These are phyloP conservation scores for Myotis yumanensis DNA, from an alignment of 2,113 vertebrate species.

Conservation along the genomic window DNA sequence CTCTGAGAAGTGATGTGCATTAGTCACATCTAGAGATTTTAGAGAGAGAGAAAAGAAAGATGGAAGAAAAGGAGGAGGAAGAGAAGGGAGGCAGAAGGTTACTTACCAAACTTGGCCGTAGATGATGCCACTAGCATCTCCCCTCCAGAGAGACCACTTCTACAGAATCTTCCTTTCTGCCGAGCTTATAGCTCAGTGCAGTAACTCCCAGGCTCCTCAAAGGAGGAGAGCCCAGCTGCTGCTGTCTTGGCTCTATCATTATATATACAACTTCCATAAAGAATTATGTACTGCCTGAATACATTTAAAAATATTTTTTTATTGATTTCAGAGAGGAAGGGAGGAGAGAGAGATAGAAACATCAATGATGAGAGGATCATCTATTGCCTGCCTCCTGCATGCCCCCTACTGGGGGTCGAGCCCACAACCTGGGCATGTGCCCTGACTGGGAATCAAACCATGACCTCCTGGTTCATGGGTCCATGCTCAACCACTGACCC, in stretches of 20 bases:
- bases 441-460: too few relatives aligned
- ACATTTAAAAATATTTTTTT: conserved; percentile 49
- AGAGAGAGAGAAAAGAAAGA: not conserved
- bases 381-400: too few relatives aligned
- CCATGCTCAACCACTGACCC: too few relatives aligned
- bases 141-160: not conserved
- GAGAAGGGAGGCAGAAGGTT: not conserved
- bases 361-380: too few relatives aligned
- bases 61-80: not conserved
- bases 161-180: not conserved
- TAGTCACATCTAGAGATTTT: not conserved
- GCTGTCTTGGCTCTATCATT: conserved; percentile 91
- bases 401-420: too few relatives aligned
- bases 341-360: too few relatives aligned
- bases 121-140: not conserved
- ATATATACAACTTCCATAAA: conserved; percentile 85
- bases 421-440: too few relatives aligned
- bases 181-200: conserved; percentile 55
- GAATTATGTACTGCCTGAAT: conserved; percentile 84
- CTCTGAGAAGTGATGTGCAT: not conserved
- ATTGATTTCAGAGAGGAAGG: too few relatives aligned
- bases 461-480: too few relatives aligned
- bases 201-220: conserved; percentile 43
- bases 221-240: conserved; percentile 82
- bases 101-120: conserved; percentile 16